These are phyloP conservation scores for Canis aureus DNA, from an alignment of 2,113 vertebrate genomes.

Conservation along the genomic window DNA sequence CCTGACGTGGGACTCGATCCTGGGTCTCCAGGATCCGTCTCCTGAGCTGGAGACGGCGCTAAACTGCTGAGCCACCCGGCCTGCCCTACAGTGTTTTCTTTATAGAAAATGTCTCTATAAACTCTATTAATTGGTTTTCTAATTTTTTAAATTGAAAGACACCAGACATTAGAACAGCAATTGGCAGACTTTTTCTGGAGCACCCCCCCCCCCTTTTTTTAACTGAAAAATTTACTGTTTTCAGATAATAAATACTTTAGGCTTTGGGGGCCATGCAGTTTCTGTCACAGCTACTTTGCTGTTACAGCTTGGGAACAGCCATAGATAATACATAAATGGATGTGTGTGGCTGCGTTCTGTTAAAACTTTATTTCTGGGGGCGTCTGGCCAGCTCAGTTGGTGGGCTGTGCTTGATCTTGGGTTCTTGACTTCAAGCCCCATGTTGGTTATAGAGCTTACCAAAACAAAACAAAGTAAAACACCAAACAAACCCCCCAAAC, in stretches of 20 bases:
- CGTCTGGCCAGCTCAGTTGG: background rate
- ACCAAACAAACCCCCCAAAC: background rate
- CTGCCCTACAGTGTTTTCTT: background rate
- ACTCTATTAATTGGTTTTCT: background rate
- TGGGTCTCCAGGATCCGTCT: no score
- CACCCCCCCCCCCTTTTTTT: background rate
- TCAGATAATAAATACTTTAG: slow-evolving; percentile 17
- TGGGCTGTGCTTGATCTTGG: background rate
- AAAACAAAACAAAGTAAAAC: background rate
- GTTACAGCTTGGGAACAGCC: background rate
- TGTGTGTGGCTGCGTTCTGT: background rate
- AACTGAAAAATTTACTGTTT: slow-evolving; percentile 23
- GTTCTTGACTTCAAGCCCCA: background rate
- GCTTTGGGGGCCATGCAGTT: background rate
- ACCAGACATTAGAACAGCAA: background rate
- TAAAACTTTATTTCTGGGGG: background rate
- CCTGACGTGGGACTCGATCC: no score
- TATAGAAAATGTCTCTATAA: background rate
- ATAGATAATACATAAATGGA: background rate
- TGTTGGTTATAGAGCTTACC: background rate
- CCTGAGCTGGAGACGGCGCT: no score
- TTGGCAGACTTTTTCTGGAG: background rate
- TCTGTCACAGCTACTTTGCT: background rate
- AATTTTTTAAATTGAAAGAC: slow-evolving; percentile 31
- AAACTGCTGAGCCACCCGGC: no score